phyloP scores from a whole-genome alignment of 2,888 invertebrate genomes.

The Pollenia griseotomentosa region DNA sequence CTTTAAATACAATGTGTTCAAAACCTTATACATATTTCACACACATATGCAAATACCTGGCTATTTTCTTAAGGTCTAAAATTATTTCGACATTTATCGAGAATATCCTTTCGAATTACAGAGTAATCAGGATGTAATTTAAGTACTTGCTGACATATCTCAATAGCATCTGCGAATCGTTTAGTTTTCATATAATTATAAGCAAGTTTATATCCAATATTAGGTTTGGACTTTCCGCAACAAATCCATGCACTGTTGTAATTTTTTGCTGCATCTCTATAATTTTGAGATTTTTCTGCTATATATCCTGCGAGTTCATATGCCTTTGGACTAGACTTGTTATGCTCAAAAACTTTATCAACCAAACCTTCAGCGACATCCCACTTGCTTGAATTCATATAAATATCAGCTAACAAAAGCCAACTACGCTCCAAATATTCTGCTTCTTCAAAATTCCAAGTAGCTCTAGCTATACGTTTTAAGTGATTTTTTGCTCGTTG shows the following conservation, averaged over 20 bases:
- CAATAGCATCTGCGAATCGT: slow-evolving; percentile 94
- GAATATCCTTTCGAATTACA: slow-evolving; percentile 95
- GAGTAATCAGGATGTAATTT: slow-evolving; percentile 94
- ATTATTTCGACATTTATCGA: slow-evolving; percentile 94
- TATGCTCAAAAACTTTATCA: slow-evolving; percentile 90
- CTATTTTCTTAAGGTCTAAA: slow-evolving; percentile 84
- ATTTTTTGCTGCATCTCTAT: slow-evolving; percentile 91
- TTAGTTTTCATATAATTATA: slow-evolving; percentile 96
- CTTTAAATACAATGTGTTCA: too few species aligned
- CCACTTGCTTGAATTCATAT: slow-evolving; percentile 91
- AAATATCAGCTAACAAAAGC: slow-evolving; percentile 96
- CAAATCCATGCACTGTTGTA: slow-evolving; percentile 94
- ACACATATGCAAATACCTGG: neutral
- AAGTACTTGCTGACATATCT: slow-evolving; percentile 93
- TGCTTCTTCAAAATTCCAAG: slow-evolving; percentile 97
- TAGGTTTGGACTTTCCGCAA: slow-evolving; percentile 92
- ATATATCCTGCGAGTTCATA: slow-evolving; percentile 93
- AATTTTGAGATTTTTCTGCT: slow-evolving; percentile 96
- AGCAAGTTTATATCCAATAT: slow-evolving; percentile 96
- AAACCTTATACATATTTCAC: too few species aligned
- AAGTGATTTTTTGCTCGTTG: slow-evolving; percentile 96
- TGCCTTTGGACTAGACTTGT: slow-evolving; percentile 95
- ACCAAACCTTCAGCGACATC: slow-evolving; percentile 94
- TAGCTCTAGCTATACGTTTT: slow-evolving; percentile 92
- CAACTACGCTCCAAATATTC: slow-evolving; percentile 98